Evolutionary conservation across 2,797 vertebrate species (phyloP).

Genomic region (Pteropus rufus): DNA sequence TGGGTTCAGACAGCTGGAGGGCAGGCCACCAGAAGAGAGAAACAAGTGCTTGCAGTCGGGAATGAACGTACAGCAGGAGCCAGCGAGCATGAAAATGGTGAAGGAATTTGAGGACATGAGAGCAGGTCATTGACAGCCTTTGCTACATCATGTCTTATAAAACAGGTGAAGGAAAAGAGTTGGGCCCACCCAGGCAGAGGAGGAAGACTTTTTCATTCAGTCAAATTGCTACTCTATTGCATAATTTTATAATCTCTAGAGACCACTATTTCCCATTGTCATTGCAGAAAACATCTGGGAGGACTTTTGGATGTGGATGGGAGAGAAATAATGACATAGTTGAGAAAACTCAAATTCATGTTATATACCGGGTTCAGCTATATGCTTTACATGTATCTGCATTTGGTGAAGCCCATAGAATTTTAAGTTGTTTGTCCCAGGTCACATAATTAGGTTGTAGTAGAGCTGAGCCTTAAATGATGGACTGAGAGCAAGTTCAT

Average conservation of each 20-base stretch:
- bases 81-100: neutral
- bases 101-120: neutral
- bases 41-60: neutral
- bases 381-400: neutral
- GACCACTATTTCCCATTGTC: neutral
- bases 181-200: neutral
- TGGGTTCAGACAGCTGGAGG: neutral
- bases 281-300: neutral
- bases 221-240: neutral
- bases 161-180: neutral
- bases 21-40: neutral
- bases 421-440: neutral
- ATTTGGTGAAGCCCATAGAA: neutral
- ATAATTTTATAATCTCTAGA: neutral
- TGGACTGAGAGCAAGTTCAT: neutral
- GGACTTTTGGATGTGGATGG: neutral
- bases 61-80: neutral
- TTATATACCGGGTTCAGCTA: neutral
- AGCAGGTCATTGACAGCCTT: neutral
- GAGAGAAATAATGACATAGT: neutral
- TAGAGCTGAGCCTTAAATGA: neutral
- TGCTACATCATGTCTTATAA: neutral
- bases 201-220: neutral
- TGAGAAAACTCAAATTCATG: neutral
- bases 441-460: neutral